Percentiles rank a stretch among this genome's conserved stretches.
These are phyloP conservation scores for Limenitis camilla DNA, from an alignment of 2,888 invertebrate genomes.

Conservation along the genomic window DNA sequence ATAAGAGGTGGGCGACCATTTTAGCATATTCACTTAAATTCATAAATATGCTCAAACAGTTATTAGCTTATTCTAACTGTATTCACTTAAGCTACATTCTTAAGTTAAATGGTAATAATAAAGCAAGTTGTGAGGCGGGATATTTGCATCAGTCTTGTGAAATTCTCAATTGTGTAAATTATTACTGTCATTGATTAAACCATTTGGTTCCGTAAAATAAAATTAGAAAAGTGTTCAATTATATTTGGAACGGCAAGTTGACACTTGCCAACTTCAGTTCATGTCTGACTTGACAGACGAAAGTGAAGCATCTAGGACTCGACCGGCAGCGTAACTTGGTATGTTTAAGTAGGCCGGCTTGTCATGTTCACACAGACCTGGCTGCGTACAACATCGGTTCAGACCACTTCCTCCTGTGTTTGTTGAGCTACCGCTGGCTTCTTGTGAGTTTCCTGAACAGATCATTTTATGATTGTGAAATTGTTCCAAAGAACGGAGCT, in stretches of 20 bases:
- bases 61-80: conserved; percentile 48
- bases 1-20: conserved; percentile 44
- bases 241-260: not conserved
- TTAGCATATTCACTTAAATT: conserved; percentile 39
- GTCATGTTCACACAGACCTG: conserved; percentile 69
- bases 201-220: conserved; percentile 68
- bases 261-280: conserved; percentile 49
- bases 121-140: conserved; percentile 76
- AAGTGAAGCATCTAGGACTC: conserved; percentile 66
- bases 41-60: conserved; percentile 48
- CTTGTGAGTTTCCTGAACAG: conserved; percentile 52
- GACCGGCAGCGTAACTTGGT: conserved; percentile 64
- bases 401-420: conserved; percentile 33
- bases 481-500: conserved; percentile 68
- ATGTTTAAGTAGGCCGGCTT: conserved; percentile 71
- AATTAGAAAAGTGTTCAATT: conserved; percentile 28
- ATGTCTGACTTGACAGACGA: conserved; percentile 67
- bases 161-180: conserved; percentile 71
- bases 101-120: conserved; percentile 73
- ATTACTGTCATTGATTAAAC: conserved; percentile 61
- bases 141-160: conserved; percentile 76
- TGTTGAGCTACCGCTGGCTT: conserved; percentile 43
- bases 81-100: conserved; percentile 63
- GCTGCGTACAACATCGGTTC: conserved; percentile 64
- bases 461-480: conserved; percentile 69